These are phyloP conservation scores for Syritta pipiens DNA, from an alignment of 2,888 invertebrate species.

Conservation along the genomic window DNA sequence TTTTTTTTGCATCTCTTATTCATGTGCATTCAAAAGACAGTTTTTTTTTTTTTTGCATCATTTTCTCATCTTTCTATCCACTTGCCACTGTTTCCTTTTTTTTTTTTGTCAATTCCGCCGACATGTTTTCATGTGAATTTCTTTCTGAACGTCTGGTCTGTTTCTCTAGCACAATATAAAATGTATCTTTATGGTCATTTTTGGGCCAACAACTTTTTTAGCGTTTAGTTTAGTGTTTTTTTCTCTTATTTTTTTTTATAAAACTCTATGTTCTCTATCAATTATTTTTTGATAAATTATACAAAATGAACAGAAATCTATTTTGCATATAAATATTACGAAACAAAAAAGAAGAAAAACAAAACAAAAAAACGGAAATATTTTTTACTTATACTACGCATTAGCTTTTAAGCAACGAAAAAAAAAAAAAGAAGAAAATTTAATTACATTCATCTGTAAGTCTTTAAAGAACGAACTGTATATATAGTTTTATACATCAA, in stretches of 20 bases:
- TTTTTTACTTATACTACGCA: slow-evolving; percentile 53
- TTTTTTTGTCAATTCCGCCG: not conserved
- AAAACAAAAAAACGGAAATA: slow-evolving; percentile 29
- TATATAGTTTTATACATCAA: slow-evolving; percentile 65
- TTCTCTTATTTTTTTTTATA: not conserved
- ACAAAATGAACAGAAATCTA: slow-evolving; percentile 59
- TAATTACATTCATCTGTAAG: slow-evolving; percentile 41
- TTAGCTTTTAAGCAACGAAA: slow-evolving; percentile 38
- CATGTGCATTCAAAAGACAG: slow-evolving; percentile 13
- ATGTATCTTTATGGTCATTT: not conserved
- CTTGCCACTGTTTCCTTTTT: not conserved
- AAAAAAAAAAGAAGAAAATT: slow-evolving; percentile 26
- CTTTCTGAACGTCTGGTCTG: not conserved
- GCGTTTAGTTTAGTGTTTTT: slow-evolving; percentile 27
- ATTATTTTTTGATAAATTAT: slow-evolving; percentile 57
- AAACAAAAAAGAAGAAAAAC: slow-evolving; percentile 23
- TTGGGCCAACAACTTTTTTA: slow-evolving; percentile 35
- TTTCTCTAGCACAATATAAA: slow-evolving; percentile 20
- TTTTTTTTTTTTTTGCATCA: not conserved
- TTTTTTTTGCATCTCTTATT: not conserved
- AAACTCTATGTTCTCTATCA: slow-evolving; percentile 13
- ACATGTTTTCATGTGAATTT: not conserved
- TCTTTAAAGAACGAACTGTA: slow-evolving; percentile 38
- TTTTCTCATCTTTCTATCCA: not conserved
- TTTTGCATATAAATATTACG: slow-evolving; percentile 59